Evolutionary conservation across 2,797 vertebrate genomes (phyloP), one percentile per base, ranked within the genome.

Genomic region (Thunnus albacares): DNA sequence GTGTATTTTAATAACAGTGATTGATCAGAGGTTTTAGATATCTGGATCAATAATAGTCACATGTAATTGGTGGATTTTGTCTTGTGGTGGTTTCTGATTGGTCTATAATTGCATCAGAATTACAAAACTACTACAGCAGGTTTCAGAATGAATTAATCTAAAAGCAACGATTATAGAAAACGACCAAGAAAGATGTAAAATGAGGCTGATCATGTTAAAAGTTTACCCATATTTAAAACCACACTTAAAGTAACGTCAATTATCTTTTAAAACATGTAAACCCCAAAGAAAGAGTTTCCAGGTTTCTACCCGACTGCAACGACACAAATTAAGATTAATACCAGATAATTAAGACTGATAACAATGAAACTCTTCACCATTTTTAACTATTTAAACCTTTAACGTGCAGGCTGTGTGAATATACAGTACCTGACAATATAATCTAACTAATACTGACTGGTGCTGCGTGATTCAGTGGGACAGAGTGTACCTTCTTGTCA

Each of bases 401-500:
- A 2, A 22, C n/a, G 49, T 41, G 10, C 35, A 66, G 24, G 59
- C 18, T 6, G 45, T 7, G 2, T 0, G 12, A 33, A 33, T 6
- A 33, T 33, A 33, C 30, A 33, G 30, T 38, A 26, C 30, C 10
- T 13, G 22, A 43, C 5, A 7, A 33, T 43, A 9, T 4, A 9
- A 49, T 18, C 5, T 49, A 75, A 56, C 62, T 43, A 20, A 53
- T 2, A 0, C 3, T 15, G 55, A 43, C 20, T 38, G 20, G 38
- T 1, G 30, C 22, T 58, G 17, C 14, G 24, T 17, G 49, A 17
- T 26, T 63, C 43, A 28, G 38, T n/a, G 26, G 2, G 55, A 60
- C 59, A 14, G 7, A 45, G 3, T 59, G 79, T 94, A 99, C 98
- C 97, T 97, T 99, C 93, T 96, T 98, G 75, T 98, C 97, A 6